Evolutionary conservation across 2,113 vertebrate species (phyloP), one percentile per base, ranked within the genome.

Genomic region (Nannobrachium achirus): DNA sequence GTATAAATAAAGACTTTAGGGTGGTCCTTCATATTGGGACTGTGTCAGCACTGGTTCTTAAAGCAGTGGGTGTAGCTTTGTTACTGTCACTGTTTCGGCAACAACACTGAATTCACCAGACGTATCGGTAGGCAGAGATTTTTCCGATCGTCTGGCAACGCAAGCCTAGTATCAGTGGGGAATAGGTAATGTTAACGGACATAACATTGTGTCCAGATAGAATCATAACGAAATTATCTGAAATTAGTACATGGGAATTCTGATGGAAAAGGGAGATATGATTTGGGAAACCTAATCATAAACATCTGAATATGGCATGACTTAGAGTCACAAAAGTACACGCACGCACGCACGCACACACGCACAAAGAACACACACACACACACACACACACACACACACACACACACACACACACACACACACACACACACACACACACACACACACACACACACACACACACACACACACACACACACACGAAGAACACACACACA

Each of bases 141-240:
- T 4, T 33, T 33, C 25, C 25, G 25, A 33, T 33, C 25, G 25
- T 5, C 25, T 33, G 25, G 25, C 3, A 33, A 33, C 25, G 25
- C 25, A 33, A 33, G n/a, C n/a, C n/a, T n/a, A n/a, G 25, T 33
- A 33, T 33, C 25, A 33, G 25, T 33, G 25, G 25, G 25, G 6
- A 33, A 33, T 33, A 33, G 3, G 25, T 33, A 33, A 33, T 33
- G 9, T 46, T 18, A 52, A 52, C n/a, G 16, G 8, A 79, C 73
- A 80, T 58, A 66, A 64, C 67, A 76, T 80, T 61, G 66, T 66
- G 81, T 81, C 75, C 75, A 81, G 46, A 78, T 76, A 48, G 63
- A 56, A 45, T 50, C 39, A 40, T 41, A 38, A 14, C 20, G n/a
- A 56, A 38, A 39, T 19, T 2, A 53, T 19, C 55, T 38, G 38